Base-by-base conservation (phyloP, 30 jellyfish, hydroid and myxozoan genomes). In the Catostylus mosaicus region DNA sequence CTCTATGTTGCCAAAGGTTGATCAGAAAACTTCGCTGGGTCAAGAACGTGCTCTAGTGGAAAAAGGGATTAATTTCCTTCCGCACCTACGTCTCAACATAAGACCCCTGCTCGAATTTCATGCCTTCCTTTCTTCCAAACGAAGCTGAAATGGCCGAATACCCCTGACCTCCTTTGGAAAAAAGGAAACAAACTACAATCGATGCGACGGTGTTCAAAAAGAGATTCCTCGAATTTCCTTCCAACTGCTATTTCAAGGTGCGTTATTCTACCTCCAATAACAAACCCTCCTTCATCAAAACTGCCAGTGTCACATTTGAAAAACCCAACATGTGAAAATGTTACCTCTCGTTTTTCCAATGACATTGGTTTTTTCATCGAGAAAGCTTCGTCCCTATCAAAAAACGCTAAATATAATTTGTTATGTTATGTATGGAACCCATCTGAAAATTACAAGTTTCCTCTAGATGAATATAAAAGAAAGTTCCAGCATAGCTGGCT, bases 401-500 rank as follows among this genome's bases (percentile, higher is more conserved):
- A 59, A 1, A 27, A 23, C 7, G 40, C 30, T 56, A 65, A 65
- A 31, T 65, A 8, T 32, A 20, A 31, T 18, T 65, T 29, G 57
- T n/a, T 65, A 12, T 3, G 8, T 2, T 29, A 65, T n/a, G 34
- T 11, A 29, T 65, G 0, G 38, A 65, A 65, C 30, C 72, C 67
- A 27, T 30, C 11, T 29, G 14, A 65, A 36, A 16, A 5, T 3
- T 72, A 18, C 40, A 1, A 72, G 27, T 65, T 16, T 33, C 77
- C 77, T 7, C 37, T 30, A 14, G 37, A 65, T 26, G 10, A 24
- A 2, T 7, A 7, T 27, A 30, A 30, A 4, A 33, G 77, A 19
- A 65, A 65, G 57, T 65, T 65, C 31, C 59, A 31, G 77, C 18
- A 65, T n/a, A 65, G 57, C 54, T 65, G 77, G 59, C 32, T 65